These are phyloP conservation scores for Macropodus opercularis DNA, from an alignment of 2,797 vertebrate species.

Conservation along the genomic window DNA sequence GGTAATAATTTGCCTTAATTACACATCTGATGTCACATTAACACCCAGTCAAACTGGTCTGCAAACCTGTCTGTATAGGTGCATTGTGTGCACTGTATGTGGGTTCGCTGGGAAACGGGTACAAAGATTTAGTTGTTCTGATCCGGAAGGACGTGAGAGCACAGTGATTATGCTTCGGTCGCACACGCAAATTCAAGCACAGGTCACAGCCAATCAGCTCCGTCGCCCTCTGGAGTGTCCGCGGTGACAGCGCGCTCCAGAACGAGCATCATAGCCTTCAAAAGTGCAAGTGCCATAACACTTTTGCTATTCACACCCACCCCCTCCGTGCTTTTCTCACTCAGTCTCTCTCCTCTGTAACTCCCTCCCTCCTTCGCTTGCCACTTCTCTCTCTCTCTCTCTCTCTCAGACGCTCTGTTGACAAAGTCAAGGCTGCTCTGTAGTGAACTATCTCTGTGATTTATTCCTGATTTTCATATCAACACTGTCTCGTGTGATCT, in stretches of 20 bases:
- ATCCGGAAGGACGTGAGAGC: slow-evolving; percentile 1
- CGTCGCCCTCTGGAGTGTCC: neutral
- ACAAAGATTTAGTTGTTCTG: slow-evolving; percentile 15
- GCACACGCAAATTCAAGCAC: neutral
- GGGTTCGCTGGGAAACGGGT: slow-evolving; percentile 21
- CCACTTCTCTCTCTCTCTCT: slow-evolving; percentile 15
- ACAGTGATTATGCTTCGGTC: slow-evolving; percentile 4
- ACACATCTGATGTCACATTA: slow-evolving; percentile 6
- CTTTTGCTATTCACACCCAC: slow-evolving; percentile 61
- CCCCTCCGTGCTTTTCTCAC: slow-evolving; percentile 46
- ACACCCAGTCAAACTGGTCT: slow-evolving; percentile 40
- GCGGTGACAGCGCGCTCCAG: slow-evolving; percentile 22
- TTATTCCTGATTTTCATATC: slow-evolving; percentile 76
- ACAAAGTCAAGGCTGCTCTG: slow-evolving; percentile 80
- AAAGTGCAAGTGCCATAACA: slow-evolving; percentile 58
- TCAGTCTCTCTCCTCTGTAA: slow-evolving; percentile 52
- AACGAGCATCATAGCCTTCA: slow-evolving; percentile 39
- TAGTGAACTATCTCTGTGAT: slow-evolving; percentile 74
- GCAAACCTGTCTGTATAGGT: slow-evolving; percentile 43
- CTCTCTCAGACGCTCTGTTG: slow-evolving; percentile 69
- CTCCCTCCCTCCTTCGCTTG: slow-evolving; percentile 34
- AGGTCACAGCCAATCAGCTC: slow-evolving; percentile 7
- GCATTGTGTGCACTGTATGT: slow-evolving; percentile 10
- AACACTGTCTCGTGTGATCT: slow-evolving; percentile 62
- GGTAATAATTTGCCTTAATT: slow-evolving; percentile 20